Conservation (phyloP, 2,113 vertebrate genomes). For the Anoura caudifer region DNA sequence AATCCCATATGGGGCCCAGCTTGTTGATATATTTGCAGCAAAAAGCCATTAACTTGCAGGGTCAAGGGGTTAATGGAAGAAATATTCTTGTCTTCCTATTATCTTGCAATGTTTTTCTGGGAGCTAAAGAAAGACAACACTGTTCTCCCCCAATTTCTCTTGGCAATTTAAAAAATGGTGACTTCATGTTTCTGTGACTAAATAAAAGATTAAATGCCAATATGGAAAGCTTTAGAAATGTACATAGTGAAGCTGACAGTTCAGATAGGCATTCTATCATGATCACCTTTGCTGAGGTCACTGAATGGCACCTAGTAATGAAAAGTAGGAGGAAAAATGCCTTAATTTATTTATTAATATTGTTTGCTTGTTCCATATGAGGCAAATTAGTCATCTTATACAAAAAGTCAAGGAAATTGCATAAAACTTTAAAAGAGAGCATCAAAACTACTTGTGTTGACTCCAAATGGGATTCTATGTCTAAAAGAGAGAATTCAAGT, state of each 20-base stretch:
- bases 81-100: conserved; percentile 73
- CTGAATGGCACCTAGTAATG: conserved; percentile 21
- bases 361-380: background rate
- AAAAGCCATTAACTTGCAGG: conserved; percentile 79
- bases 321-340: conserved; percentile 42
- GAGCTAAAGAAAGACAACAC: conserved; percentile 72
- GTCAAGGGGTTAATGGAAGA: conserved; percentile 85
- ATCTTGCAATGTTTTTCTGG: conserved; percentile 63
- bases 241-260: conserved; percentile 56
- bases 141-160: conserved; percentile 60
- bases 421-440: background rate
- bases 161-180: conserved; percentile 79
- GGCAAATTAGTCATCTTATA: background rate
- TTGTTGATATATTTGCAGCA: conserved; percentile 73
- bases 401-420: background rate
- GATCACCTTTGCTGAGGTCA: conserved; percentile 61
- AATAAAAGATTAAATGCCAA: conserved; percentile 80
- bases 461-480: background rate
- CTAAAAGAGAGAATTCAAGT: background rate
- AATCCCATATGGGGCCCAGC: conserved; percentile 64
- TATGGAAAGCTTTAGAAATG: conserved; percentile 67
- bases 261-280: conserved; percentile 52
- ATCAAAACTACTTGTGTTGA: background rate
- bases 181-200: conserved; percentile 72
- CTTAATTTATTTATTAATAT: conserved; percentile 32